Evolutionary conservation across 2,797 vertebrate genomes (phyloP).

Genomic region (Poecilia velifera): DNA sequence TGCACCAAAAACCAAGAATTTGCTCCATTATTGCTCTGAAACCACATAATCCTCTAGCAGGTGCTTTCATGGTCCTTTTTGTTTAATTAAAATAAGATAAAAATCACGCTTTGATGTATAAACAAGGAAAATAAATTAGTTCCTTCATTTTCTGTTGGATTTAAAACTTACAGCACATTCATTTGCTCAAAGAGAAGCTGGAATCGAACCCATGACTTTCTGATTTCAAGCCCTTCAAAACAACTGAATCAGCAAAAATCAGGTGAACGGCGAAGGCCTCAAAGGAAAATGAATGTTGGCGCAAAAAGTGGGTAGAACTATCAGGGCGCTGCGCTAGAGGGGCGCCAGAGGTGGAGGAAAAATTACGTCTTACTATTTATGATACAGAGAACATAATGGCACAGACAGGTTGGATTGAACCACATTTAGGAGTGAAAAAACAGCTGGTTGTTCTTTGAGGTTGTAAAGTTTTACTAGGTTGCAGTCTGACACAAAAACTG

Average conservation of each 20-base stretch:
- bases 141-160: not conserved
- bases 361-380: no score
- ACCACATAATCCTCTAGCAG: not conserved
- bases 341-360: no score
- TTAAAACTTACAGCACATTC: not conserved
- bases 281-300: not conserved
- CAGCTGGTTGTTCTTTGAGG: not conserved
- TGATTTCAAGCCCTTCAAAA: not conserved
- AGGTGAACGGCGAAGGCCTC: not conserved
- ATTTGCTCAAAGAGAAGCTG: not conserved
- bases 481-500: not conserved
- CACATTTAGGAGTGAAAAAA: not conserved
- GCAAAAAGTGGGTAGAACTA: no score
- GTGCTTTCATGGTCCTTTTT: not conserved
- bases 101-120: not conserved
- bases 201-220: not conserved
- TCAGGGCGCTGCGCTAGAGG: no score
- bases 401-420: not conserved
- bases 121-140: not conserved
- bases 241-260: not conserved
- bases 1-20: not conserved
- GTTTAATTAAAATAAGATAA: not conserved
- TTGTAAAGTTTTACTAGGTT: slow-evolving; percentile 11
- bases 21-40: not conserved
- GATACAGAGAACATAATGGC: not conserved